Evolutionary conservation across 2,888 invertebrate genomes (phyloP).

Genomic region (Acronicta alni): DNA sequence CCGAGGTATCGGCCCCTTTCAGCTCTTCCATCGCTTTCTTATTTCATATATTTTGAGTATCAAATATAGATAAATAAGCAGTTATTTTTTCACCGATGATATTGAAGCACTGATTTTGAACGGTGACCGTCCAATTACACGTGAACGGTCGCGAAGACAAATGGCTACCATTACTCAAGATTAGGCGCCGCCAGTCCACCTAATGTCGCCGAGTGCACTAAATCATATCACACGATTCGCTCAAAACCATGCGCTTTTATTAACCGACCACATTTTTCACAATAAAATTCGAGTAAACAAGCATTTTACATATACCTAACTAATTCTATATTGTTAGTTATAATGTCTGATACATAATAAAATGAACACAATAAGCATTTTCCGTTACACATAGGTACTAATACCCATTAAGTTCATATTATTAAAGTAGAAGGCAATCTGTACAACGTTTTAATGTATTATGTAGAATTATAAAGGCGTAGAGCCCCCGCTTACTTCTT

Average conservation of each 20-base stretch:
- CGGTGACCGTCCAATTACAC: constrained; percentile 74
- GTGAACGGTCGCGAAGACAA: constrained; percentile 72
- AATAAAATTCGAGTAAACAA: not conserved
- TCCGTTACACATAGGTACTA: constrained; percentile 69
- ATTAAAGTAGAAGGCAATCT: constrained; percentile 87
- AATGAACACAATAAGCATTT: constrained; percentile 30
- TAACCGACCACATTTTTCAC: constrained; percentile 23
- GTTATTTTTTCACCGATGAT: constrained; percentile 38
- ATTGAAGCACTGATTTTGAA: constrained; percentile 63
- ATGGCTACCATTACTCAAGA: constrained; percentile 79
- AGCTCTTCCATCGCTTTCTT: no score
- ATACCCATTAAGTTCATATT: constrained; percentile 85
- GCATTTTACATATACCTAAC: not conserved
- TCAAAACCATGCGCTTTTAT: constrained; percentile 41
- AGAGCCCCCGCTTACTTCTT: constrained; percentile 84
- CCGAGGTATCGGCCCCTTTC: no score
- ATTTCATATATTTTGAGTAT: not conserved
- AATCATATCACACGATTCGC: constrained; percentile 61
- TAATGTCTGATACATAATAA: constrained; percentile 14
- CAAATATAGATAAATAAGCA: constrained; percentile 38
- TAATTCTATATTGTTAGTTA: not conserved
- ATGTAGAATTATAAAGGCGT: constrained; percentile 88
- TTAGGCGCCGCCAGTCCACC: constrained; percentile 66
- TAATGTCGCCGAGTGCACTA: constrained; percentile 60
- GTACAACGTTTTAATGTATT: constrained; percentile 88